Base-by-base conservation (phyloP, 1,140 invertebrate genomes). In the Mycetomoellerius zeteki region DNA sequence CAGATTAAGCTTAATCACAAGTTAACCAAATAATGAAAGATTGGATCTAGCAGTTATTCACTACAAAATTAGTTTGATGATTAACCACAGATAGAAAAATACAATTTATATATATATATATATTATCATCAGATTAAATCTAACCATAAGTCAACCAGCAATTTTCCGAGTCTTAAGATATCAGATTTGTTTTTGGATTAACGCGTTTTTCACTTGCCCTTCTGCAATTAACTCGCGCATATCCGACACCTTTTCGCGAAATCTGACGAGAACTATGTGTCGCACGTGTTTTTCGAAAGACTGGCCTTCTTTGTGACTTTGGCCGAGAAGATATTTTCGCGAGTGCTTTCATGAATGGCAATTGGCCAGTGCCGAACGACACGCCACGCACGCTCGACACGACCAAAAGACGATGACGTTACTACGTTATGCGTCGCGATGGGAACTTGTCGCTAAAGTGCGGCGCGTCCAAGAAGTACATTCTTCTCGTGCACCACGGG, bases 251-350 rank as follows among this genome's bases (percentile, higher is more conserved):
- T 82, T 64, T 82, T 27, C 52, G n/a, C 14, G 58, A 65, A 37
- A 16, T 21, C 3, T n/a, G 50, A 78, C 62, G 56, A 89, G 12
- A 84, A 52, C 24, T 54, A 50, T 16, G 27, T 12, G 27, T 43
- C 60, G 27, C 58, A 24, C n/a, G 62, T 65, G 58, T 78, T 89
- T 89, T 90, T 73, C 73, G 54, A 87, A 90, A 88, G 86, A 86
- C 43, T 78, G 82, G 86, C 80, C 76, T 85, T 72, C 76, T 85
- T 72, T 86, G 89, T 78, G 90, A 88, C 87, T 91, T 90, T 89
- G 90, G 89, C 87, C 86, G 86, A 90, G 86, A 86, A 77, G 89
- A 88, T 90, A 90, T 90, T 88, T 88, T 85, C 54, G 87, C 86
- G 82, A 14, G 10, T 8, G 37, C 71, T 86, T 86, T 86, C 67